These are phyloP conservation scores for Homarus americanus DNA, from an alignment of 1,140 invertebrate species.

Conservation along the genomic window DNA sequence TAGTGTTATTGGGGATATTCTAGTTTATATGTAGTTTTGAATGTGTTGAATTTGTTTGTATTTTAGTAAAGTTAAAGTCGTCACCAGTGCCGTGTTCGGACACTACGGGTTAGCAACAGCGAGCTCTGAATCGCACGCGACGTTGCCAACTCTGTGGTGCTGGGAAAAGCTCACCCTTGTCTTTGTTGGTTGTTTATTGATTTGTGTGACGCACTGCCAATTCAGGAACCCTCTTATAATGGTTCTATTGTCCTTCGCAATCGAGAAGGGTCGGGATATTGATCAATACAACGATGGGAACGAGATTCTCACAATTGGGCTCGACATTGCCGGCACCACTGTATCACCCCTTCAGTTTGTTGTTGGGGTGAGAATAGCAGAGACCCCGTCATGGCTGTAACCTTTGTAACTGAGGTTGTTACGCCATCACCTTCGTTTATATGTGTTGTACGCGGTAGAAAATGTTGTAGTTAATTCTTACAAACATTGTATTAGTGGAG, in stretches of 20 bases:
- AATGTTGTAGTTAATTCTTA: neutral
- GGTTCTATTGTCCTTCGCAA: slow-evolving; percentile 1
- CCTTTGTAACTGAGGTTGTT: neutral
- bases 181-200: neutral
- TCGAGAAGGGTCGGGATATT: neutral
- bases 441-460: neutral
- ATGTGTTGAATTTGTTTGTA: neutral
- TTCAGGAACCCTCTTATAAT: neutral
- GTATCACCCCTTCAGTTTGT: neutral
- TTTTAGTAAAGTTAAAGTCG: neutral
- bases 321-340: neutral
- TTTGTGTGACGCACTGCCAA: neutral
- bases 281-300: neutral
- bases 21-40: neutral
- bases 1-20: neutral
- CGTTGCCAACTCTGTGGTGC: neutral
- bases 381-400: too few relatives aligned
- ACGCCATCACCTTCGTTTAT: neutral
- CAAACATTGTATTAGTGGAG: neutral
- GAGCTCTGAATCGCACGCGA: slow-evolving; percentile 4
- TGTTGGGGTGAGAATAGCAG: neutral
- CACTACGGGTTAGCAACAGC: slow-evolving; percentile 31
- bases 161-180: neutral
- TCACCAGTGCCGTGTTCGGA: neutral
- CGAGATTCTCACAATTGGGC: neutral